phyloP scores from a whole-genome alignment of 2,888 invertebrate genomes.

The Sympetrum striolatum region DNA sequence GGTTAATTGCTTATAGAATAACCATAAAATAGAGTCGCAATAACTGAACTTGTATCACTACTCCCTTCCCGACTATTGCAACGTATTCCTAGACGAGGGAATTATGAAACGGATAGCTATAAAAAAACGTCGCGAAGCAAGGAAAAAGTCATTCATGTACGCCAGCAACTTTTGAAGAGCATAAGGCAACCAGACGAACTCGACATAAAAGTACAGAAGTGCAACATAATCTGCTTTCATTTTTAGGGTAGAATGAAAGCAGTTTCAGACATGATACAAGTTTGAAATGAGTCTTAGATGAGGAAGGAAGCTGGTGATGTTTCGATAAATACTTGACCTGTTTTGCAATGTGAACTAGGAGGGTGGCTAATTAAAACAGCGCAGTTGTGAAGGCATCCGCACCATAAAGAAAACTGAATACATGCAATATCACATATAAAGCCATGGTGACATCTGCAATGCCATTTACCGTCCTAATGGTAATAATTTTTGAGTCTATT shows the following conservation, averaged over 20 bases:
- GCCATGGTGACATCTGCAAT: too few relatives aligned
- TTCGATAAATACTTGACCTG: neutral
- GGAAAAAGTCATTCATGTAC: neutral
- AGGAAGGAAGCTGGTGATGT: neutral
- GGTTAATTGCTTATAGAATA: too few relatives aligned
- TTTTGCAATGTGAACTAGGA: neutral
- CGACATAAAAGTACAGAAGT: neutral
- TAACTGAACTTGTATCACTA: too few relatives aligned
- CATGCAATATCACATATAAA: too few relatives aligned
- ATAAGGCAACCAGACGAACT: neutral
- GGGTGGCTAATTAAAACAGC: neutral
- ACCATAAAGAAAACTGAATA: too few relatives aligned
- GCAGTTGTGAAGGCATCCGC: too few relatives aligned
- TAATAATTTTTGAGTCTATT: too few relatives aligned
- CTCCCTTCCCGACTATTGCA: too few relatives aligned
- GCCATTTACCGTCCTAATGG: too few relatives aligned
- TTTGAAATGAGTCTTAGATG: neutral
- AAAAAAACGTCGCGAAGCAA: neutral
- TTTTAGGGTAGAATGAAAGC: neutral
- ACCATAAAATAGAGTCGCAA: too few relatives aligned
- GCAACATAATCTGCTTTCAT: neutral
- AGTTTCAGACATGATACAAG: neutral
- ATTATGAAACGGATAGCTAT: neutral
- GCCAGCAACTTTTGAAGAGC: neutral
- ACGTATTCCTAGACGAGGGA: neutral